These are phyloP conservation scores for Microplitis deprimator DNA, from an alignment of 2,888 invertebrate species.

Conservation along the genomic window DNA sequence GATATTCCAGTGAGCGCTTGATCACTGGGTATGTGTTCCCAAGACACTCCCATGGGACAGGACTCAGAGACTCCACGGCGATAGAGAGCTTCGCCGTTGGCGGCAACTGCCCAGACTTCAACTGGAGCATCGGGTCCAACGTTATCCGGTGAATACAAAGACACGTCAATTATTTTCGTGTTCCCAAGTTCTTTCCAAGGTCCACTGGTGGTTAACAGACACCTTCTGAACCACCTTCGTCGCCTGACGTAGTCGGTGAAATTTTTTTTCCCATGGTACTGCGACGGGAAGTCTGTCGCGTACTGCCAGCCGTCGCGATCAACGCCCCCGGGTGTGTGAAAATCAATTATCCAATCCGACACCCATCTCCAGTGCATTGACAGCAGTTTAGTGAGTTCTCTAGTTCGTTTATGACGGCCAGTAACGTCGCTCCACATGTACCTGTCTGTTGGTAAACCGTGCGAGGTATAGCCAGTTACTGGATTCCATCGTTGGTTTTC, in stretches of 20 bases:
- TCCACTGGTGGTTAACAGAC: constrained; percentile 86
- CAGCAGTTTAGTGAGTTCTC: constrained; percentile 88
- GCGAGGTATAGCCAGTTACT: constrained; percentile 88
- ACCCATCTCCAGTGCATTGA: constrained; percentile 94
- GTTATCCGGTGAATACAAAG: constrained; percentile 78
- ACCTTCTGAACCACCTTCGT: constrained; percentile 87
- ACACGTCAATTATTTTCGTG: constrained; percentile 86
- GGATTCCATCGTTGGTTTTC: constrained; percentile 98
- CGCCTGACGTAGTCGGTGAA: constrained; percentile 92
- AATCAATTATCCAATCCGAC: constrained; percentile 95
- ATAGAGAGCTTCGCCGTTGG: constrained; percentile 89
- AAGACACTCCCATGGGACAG: constrained; percentile 81
- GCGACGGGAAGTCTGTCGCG: constrained; percentile 91
- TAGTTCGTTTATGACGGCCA: constrained; percentile 86
- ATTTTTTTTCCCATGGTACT: constrained; percentile 87
- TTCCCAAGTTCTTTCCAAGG: constrained; percentile 93
- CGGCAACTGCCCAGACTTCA: constrained; percentile 88
- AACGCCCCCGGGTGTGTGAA: constrained; percentile 89
- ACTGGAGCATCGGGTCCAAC: constrained; percentile 72
- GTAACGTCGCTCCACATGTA: constrained; percentile 94
- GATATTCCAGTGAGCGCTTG: constrained; percentile 84
- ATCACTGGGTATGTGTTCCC: constrained; percentile 88
- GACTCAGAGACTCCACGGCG: constrained; percentile 83
- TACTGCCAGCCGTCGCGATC: constrained; percentile 97
- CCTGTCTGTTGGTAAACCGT: constrained; percentile 88